Base-by-base conservation (phyloP, 2,888 invertebrate species). In the Plagodis dolabraria region DNA sequence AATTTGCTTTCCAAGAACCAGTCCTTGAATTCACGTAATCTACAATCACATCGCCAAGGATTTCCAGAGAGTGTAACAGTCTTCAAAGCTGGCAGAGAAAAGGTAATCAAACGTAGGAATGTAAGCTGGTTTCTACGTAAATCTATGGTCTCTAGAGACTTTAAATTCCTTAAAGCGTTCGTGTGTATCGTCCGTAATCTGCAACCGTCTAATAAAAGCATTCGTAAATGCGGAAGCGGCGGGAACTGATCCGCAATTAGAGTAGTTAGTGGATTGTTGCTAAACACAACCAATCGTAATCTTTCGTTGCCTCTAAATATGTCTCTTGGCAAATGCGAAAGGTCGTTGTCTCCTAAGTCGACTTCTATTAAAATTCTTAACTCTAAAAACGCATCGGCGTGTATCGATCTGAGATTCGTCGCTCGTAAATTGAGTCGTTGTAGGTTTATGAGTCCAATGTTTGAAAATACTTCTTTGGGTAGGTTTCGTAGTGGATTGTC, bases 11-110 rank as follows among this genome's bases (percentile, higher is more conserved):
- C 94, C 53, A 97, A 93, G 80, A 97, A 95, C 97, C 98, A 98
- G 71, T 95, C 95, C 60, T 97, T 95, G 74, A 98, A 97, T 60
- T 96, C 96, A 53, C 97, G 94, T 60, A 98, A 86, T 67, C 96
- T 95, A 85, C 98, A 98, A 83, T 98, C 97, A 83, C 98, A 98
- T 76, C 94, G 94, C 98, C 98, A 98, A 6, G 96, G 97, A 85
- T 98, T 98, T 36, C 96, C 96, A 67, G 97, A 96, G 53, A 98
- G 85, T 9, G 95, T 94, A 38, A 98, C 92, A 2, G 97, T 96
- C 86, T 97, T 97, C 61, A 98, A 93, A 72, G 95, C 96, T 43
- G 95, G 94, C 77, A 97, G 93, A 63, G 96, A 96, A 82, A 95
- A 92, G 40, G 92, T 91, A 82, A 86, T 89, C 87, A 91, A 85